These are phyloP conservation scores for Thomomys bottae DNA, from an alignment of 2,113 vertebrate species.

Conservation along the genomic window DNA sequence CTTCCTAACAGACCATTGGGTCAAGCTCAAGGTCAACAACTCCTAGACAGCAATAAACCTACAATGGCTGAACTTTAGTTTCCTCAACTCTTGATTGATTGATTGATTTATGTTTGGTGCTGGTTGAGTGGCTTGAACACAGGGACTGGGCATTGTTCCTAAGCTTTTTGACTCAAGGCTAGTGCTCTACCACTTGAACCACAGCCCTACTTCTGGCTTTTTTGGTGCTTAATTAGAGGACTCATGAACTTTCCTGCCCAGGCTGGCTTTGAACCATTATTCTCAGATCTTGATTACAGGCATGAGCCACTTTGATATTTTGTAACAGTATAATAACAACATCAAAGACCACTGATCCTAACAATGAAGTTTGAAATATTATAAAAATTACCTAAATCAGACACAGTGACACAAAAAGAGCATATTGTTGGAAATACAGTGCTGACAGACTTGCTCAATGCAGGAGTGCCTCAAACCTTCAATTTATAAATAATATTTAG, in stretches of 20 bases:
- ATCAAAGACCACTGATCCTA: background rate
- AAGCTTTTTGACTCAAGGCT: no score
- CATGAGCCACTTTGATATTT: background rate
- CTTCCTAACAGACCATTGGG: background rate
- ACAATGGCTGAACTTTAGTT: background rate
- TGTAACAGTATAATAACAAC: background rate
- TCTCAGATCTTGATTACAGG: no score
- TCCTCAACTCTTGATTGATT: background rate
- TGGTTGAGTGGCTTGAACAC: no score
- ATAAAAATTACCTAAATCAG: background rate
- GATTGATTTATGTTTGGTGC: no score
- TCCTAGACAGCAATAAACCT: background rate
- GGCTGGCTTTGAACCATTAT: no score
- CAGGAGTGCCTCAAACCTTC: background rate
- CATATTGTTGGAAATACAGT: background rate
- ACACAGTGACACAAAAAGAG: background rate
- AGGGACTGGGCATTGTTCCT: no score
- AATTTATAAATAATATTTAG: background rate
- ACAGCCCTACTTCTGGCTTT: no score
- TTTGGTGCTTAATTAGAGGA: no score
- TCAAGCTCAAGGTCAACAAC: background rate
- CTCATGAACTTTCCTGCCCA: no score
- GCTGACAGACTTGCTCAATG: background rate
- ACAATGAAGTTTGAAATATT: background rate
- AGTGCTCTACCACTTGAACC: no score